A percentile compares a stretch with the other conserved stretches of the same genome.
These are phyloP conservation scores for Selene dorsalis DNA, from an alignment of 2,797 vertebrate genomes.

Conservation along the genomic window DNA sequence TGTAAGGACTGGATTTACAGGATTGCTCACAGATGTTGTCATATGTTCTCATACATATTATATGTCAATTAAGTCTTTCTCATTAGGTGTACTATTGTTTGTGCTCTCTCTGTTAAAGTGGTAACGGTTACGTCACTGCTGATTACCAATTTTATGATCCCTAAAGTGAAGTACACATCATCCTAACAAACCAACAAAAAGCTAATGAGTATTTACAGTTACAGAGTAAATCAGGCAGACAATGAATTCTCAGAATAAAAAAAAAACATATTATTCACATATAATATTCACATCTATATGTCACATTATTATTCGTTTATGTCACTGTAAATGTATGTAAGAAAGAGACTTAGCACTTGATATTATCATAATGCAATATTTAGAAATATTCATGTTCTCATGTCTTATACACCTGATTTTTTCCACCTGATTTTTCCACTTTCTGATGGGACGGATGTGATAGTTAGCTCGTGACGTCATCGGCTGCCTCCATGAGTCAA, in stretches of 20 bases:
- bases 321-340: too few species aligned
- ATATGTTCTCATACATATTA: background rate
- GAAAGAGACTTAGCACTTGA: too few species aligned
- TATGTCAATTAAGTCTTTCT: background rate
- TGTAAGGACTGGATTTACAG: background rate
- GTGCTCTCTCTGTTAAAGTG: background rate
- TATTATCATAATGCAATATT: too few species aligned
- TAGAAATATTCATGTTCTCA: too few species aligned
- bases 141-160: background rate
- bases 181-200: background rate
- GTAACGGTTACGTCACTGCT: background rate
- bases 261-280: too few species aligned
- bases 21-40: background rate
- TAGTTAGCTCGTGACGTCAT: constrained; percentile 69
- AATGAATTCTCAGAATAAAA: background rate
- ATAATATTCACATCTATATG: background rate
- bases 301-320: background rate
- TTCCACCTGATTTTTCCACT: background rate
- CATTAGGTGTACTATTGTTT: background rate
- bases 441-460: constrained; percentile 27
- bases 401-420: too few species aligned
- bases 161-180: background rate
- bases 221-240: background rate
- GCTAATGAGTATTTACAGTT: constrained; percentile 4
- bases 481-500: constrained; percentile 34